Conservation (phyloP, 1,140 invertebrate genomes). For the Lasaia peninsularis region DNA sequence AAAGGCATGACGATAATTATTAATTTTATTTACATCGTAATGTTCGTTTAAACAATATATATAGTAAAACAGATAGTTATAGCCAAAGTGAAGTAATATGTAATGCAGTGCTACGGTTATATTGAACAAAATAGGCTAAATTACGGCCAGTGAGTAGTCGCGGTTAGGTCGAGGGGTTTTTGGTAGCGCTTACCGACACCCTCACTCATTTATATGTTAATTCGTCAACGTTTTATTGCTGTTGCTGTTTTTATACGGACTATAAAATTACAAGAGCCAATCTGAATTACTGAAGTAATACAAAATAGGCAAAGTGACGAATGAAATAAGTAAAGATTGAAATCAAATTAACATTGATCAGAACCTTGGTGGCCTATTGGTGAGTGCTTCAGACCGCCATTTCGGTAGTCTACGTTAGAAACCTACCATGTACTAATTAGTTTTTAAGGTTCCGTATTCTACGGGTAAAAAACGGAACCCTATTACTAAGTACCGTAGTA, state of each 20-base stretch:
- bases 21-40: too few species aligned
- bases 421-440: too few species aligned
- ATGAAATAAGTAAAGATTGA: background rate
- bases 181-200: constrained; percentile 2
- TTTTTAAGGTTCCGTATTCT: too few species aligned
- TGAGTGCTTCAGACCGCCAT: too few species aligned
- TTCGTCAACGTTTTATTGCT: constrained; percentile 7
- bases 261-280: background rate
- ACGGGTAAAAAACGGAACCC: too few species aligned
- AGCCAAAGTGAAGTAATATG: background rate
- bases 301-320: background rate
- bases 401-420: too few species aligned
- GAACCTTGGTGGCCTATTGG: too few species aligned
- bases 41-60: too few species aligned
- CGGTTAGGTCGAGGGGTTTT: background rate
- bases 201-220: constrained; percentile 2
- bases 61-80: too few species aligned
- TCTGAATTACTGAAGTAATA: background rate
- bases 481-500: too few species aligned
- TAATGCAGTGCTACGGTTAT: background rate
- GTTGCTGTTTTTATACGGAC: constrained; percentile 1
- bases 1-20: too few species aligned
- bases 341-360: background rate
- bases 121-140: constrained; percentile 4
- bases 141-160: background rate